Evolutionary conservation across 2,888 invertebrate genomes (phyloP), one percentile per base, ranked within the genome.

Genomic region (Sarcophaga carnaria): DNA sequence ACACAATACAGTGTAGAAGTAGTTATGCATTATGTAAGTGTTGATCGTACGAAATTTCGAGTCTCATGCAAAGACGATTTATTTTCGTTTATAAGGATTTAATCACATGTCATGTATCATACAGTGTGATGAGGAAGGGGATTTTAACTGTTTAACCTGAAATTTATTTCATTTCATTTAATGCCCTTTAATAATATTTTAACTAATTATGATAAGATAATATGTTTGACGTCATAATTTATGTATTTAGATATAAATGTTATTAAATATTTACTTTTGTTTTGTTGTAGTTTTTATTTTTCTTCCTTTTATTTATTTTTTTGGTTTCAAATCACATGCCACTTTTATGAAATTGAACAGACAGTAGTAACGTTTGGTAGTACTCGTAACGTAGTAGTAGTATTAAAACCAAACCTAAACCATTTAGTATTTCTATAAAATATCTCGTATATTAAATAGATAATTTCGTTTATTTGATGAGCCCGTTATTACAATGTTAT

Each of bases 171-270:
- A 54, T 74, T 70, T 80, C n/a, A 62, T 79, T 63, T 79, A 45
- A 66, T 49, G 59, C 10, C 25, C 47, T 14, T 12, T 62, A 67
- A 80, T 74, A 62, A 17, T 5, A 22, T 37, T 81, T 70, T 37
- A 76, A 64, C 37, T 72, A 54, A 25, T 70, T 76, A 54, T 62
- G 76, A 70, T 82, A 76, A 76, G 81, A 67, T 75, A 67, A 67
- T 67, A 22, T 67, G 20, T 37, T 76, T 83, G 72, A 76, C 67
- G 67, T 78, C 78, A 79, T 54, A 72, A 54, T 72, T 78, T 82
- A 82, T 71, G 70, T 77, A 77, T 77, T 77, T 37, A 67, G 66
- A 67, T 67, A 59, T 66, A 64, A 67, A 14, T 62, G 37, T 12
- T 63, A 74, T 74, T 74, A 74, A 74, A 63, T 74, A 62, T 45